Percentiles rank a stretch among this genome's conserved stretches.
These are phyloP conservation scores for Achatina immaculata DNA, from an alignment of 1,140 invertebrate species.

Conservation along the genomic window DNA sequence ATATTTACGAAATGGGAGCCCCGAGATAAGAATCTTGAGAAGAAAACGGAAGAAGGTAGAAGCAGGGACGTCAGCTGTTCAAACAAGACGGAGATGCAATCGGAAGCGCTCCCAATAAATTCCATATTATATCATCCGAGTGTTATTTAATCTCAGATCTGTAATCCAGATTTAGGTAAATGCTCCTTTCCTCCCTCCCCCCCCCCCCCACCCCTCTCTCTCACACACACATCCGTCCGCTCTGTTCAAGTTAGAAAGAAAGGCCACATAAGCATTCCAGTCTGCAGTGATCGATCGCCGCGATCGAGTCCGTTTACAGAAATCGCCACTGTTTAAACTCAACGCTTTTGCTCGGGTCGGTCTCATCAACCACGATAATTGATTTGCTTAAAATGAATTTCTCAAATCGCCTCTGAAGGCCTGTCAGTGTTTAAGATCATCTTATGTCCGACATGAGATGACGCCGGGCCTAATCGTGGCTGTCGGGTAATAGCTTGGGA, in stretches of 20 bases:
- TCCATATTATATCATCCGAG: not conserved
- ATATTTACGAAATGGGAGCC: too few species aligned
- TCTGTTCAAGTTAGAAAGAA: not conserved
- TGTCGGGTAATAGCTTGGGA: too few species aligned
- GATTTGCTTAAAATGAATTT: constrained; percentile 1
- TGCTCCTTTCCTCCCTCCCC: not conserved
- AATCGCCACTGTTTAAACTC: not conserved
- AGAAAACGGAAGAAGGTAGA: too few species aligned
- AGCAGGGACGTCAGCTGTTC: not conserved
- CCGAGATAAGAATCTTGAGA: too few species aligned
- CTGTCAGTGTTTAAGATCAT: not conserved
- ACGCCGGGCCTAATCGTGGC: too few species aligned
- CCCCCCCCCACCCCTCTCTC: too few species aligned
- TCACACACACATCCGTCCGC: too few species aligned
- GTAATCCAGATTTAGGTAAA: not conserved
- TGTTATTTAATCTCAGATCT: constrained; percentile 2
- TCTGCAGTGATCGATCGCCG: not conserved
- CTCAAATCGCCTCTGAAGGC: not conserved
- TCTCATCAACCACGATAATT: not conserved
- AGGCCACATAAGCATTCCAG: not conserved
- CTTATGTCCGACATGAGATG: too few species aligned
- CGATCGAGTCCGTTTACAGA: not conserved
- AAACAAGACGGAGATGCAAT: not conserved
- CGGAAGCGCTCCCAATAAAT: not conserved
- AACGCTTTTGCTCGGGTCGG: not conserved